A percentile compares a stretch with the other conserved stretches of the same genome.
phyloP scores from a whole-genome alignment of 1,140 invertebrate species.

The Drosophila nigromelanica region DNA sequence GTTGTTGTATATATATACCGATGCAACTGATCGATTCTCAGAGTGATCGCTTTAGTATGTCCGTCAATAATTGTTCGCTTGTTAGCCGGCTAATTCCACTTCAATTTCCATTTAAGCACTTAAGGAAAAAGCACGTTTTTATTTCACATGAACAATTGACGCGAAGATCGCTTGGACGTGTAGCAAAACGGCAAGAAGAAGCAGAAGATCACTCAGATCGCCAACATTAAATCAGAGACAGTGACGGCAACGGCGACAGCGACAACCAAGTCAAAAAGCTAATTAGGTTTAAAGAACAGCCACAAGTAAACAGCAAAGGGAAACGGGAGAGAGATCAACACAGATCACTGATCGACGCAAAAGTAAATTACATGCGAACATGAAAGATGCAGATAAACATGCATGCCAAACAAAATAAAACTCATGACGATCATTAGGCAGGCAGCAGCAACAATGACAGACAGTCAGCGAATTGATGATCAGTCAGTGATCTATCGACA shows the following conservation, averaged over 20 bases:
- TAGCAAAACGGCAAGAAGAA: conserved; percentile 19
- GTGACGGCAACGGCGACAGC: conserved; percentile 26
- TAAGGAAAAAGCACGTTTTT: conserved; percentile 66
- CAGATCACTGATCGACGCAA: conserved; percentile 41
- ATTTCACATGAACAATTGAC: conserved; percentile 75
- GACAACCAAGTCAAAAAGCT: conserved; percentile 68
- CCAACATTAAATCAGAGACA: conserved; percentile 59
- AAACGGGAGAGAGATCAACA: conserved; percentile 5
- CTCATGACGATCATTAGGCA: conserved; percentile 60
- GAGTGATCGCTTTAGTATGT: conserved; percentile 37
- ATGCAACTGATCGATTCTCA: conserved; percentile 10
- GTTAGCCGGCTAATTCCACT: conserved; percentile 76
- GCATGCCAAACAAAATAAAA: conserved; percentile 78
- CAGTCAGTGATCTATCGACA: conserved; percentile 72
- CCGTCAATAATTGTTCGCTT: conserved; percentile 60
- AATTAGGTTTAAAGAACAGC: conserved; percentile 65
- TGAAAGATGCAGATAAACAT: conserved; percentile 81
- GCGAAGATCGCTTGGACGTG: conserved; percentile 35
- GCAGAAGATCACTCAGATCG: conserved; percentile 53
- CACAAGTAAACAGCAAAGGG: conserved; percentile 21
- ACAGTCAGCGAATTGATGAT: conserved; percentile 72
- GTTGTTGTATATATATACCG: background rate
- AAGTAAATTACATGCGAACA: conserved; percentile 80
- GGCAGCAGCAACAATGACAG: conserved; percentile 59
- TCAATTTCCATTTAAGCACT: conserved; percentile 76